A percentile compares a stretch with the other conserved stretches of the same genome.
phyloP scores from a whole-genome alignment of 1,140 invertebrate species.

The Lasaia peninsularis region DNA sequence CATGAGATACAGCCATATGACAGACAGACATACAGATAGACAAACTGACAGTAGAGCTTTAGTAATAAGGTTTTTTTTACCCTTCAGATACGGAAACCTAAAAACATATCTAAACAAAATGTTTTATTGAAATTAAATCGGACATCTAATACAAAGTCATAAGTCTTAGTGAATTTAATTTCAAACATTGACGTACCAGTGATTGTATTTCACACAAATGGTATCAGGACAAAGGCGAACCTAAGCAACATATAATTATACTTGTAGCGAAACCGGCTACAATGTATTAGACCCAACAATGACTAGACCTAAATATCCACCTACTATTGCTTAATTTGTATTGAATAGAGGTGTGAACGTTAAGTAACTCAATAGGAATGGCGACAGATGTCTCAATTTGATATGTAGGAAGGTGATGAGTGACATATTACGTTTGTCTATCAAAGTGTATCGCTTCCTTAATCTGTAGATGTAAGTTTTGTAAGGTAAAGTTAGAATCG shows the following conservation, averaged over 20 bases:
- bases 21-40: too few relatives aligned
- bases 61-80: too few relatives aligned
- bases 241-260: neutral
- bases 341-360: conserved; percentile 11
- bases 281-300: conserved; percentile 5
- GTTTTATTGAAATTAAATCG: too few relatives aligned
- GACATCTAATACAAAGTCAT: too few relatives aligned
- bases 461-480: neutral
- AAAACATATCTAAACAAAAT: too few relatives aligned
- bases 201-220: neutral
- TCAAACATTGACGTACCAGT: neutral
- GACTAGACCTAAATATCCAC: conserved; percentile 4
- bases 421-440: too few relatives aligned
- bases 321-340: conserved; percentile 12
- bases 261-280: neutral
- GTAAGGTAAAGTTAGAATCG: neutral
- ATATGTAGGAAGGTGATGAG: conserved; percentile 2
- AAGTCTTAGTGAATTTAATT: neutral
- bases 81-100: too few relatives aligned
- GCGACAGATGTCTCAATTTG: conserved; percentile 5
- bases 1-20: too few relatives aligned
- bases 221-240: neutral
- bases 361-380: neutral
- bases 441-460: conserved; percentile 4
- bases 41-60: too few relatives aligned